These are phyloP conservation scores for Drosophila simulans DNA, from an alignment of 1,140 invertebrate genomes.

Conservation along the genomic window DNA sequence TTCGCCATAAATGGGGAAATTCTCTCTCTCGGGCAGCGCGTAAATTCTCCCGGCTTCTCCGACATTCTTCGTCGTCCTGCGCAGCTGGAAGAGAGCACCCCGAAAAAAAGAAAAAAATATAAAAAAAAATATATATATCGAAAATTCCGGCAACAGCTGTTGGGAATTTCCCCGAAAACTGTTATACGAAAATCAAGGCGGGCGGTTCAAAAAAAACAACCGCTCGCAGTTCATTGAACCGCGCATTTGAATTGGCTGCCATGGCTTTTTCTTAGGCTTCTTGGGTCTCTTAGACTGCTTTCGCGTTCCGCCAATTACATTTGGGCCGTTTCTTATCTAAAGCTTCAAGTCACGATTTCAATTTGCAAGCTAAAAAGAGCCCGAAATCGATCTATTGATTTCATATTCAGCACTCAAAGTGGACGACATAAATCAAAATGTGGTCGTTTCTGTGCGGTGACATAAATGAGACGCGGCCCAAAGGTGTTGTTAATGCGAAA, in stretches of 20 bases:
- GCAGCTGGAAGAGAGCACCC: conserved; percentile 16
- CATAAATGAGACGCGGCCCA: conserved; percentile 56
- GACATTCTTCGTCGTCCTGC: conserved; percentile 33
- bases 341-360: conserved; percentile 80
- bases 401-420: conserved; percentile 80
- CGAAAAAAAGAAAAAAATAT: too few relatives aligned
- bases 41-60: conserved; percentile 1
- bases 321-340: conserved; percentile 66
- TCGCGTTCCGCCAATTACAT: conserved; percentile 55
- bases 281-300: not conserved
- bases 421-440: conserved; percentile 82
- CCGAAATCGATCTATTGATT: conserved; percentile 79
- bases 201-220: conserved; percentile 2
- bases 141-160: conserved; percentile 20
- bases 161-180: conserved; percentile 22
- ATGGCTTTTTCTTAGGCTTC: conserved; percentile 6
- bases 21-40: not conserved
- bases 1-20: not conserved
- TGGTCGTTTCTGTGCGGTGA: conserved; percentile 49
- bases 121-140: too few relatives aligned
- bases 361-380: conserved; percentile 70
- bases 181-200: conserved; percentile 43
- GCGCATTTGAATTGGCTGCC: conserved; percentile 4
- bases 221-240: conserved; percentile 55
- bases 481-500: not conserved